Conservation (phyloP, 2,888 invertebrate species). For the Ommatoiulus sabulosus region DNA sequence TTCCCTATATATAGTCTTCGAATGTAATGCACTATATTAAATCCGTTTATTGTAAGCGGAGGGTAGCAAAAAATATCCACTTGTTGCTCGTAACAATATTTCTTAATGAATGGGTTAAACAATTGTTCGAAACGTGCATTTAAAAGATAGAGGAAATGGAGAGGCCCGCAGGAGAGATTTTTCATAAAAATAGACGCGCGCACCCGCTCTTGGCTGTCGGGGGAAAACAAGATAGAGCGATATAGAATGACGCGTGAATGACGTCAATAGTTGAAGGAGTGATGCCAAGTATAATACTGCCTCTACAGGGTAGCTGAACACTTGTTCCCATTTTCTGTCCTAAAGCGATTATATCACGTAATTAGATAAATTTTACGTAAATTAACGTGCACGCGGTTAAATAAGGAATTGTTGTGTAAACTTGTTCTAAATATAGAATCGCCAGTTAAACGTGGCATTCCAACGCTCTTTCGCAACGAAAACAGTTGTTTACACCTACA, state of each 20-base stretch:
- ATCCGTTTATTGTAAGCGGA: no score
- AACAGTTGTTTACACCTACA: no score
- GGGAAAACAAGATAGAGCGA: constrained; percentile 2
- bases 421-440: constrained; percentile 11
- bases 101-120: not conserved
- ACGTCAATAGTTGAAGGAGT: not conserved
- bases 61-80: not conserved
- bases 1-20: not conserved
- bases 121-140: not conserved
- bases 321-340: constrained; percentile 24
- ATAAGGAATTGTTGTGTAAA: not conserved
- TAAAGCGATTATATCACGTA: constrained; percentile 20
- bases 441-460: not conserved
- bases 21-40: not conserved
- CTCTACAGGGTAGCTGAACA: constrained; percentile 25
- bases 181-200: not conserved
- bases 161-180: not conserved
- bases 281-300: not conserved
- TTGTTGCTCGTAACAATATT: not conserved
- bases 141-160: not conserved
- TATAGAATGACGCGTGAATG: not conserved
- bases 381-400: not conserved
- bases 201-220: not conserved
- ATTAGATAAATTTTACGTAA: not conserved
- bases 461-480: no score